Conservation (phyloP, 2,113 vertebrate species). For the Tyto alba region DNA sequence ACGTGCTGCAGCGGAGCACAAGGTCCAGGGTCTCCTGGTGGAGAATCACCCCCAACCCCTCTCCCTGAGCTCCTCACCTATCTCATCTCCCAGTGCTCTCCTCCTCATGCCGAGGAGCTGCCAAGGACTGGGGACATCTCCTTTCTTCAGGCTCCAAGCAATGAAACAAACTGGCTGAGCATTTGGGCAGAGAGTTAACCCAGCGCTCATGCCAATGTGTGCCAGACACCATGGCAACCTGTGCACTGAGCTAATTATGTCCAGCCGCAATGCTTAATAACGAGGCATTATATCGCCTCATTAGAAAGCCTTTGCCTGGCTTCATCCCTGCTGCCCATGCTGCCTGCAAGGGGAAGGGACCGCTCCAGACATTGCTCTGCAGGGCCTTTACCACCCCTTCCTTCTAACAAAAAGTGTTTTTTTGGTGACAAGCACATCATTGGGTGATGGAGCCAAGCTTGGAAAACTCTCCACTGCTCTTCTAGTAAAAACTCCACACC, state of each 20-base stretch:
- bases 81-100: not conserved
- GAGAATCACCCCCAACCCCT: not conserved
- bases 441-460: rapidly evolving
- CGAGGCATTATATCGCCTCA: not conserved
- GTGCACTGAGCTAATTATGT: not conserved
- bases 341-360: not conserved
- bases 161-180: not conserved
- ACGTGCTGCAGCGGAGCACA: not conserved
- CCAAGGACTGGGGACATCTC: not conserved
- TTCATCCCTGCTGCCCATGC: not conserved
- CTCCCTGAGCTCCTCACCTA: not conserved
- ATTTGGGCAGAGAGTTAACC: not conserved
- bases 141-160: not conserved
- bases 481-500: not conserved
- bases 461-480: not conserved
- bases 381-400: not conserved
- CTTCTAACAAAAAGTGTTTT: not conserved
- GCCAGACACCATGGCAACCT: not conserved
- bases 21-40: not conserved
- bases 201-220: not conserved
- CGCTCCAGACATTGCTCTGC: not conserved
- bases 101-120: not conserved
- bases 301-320: not conserved
- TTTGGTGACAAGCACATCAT: not conserved
- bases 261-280: not conserved